A percentile compares a stretch with the other conserved stretches of the same genome.
Evolutionary conservation across 1,140 invertebrate species (phyloP).

Genomic region (Tetragonula clypearis): DNA sequence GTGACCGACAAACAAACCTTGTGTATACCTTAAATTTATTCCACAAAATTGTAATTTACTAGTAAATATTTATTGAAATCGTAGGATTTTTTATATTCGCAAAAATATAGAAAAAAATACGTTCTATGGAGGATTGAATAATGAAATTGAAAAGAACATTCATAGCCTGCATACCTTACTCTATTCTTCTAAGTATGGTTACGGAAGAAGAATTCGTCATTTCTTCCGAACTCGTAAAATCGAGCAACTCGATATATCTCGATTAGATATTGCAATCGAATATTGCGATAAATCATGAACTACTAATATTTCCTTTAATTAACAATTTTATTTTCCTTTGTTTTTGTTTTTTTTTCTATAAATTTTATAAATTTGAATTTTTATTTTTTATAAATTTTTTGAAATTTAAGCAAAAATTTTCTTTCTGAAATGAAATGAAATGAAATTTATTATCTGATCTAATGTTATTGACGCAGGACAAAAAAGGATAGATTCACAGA

Average conservation of each 20-base stretch:
- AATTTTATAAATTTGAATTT: not conserved
- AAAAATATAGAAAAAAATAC: not conserved
- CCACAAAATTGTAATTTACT: not conserved
- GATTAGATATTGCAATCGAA: not conserved
- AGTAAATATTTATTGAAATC: not conserved
- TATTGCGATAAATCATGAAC: not conserved
- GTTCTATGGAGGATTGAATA: not conserved
- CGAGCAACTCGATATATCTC: not conserved
- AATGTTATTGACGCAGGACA: too few relatives aligned
- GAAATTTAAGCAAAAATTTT: too few relatives aligned
- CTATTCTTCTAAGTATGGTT: conserved; percentile 53
- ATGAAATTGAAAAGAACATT: not conserved
- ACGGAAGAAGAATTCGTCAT: conserved; percentile 60
- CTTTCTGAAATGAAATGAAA: too few relatives aligned
- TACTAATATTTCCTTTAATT: not conserved
- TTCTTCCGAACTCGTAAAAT: not conserved
- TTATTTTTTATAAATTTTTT: not conserved
- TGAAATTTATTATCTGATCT: too few relatives aligned
- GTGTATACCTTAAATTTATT: not conserved
- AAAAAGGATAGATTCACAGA: too few relatives aligned
- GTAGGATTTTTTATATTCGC: not conserved
- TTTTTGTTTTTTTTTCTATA: rapidly evolving
- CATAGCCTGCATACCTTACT: conserved; percentile 60
- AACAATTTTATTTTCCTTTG: not conserved
- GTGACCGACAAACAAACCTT: not conserved